A percentile compares a stretch with the other conserved stretches of the same genome.
These are phyloP conservation scores for Orchesella cincta DNA, from an alignment of 1,140 invertebrate species.

Conservation along the genomic window DNA sequence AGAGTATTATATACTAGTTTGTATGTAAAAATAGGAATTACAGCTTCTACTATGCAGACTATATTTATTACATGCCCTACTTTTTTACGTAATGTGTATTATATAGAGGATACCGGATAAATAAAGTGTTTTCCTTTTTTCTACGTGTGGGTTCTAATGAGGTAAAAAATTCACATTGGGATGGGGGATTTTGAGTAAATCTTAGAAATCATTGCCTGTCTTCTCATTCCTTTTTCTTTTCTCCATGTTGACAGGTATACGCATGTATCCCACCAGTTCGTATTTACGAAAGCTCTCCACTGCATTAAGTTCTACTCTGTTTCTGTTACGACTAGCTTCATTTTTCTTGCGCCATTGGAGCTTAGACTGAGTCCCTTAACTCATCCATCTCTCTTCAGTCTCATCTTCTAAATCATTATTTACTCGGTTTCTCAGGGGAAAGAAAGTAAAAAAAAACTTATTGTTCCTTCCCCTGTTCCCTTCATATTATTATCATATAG, in stretches of 20 bases:
- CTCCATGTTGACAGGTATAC: background rate
- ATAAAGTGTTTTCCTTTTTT: no score
- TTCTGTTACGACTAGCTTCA: background rate
- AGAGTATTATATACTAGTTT: no score
- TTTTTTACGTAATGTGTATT: no score
- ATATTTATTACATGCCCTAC: no score
- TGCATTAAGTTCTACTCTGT: background rate
- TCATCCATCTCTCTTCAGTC: slow-evolving; percentile 26
- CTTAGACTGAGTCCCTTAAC: background rate
- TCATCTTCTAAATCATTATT: background rate
- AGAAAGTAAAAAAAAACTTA: no score
- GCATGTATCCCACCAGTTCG: background rate
- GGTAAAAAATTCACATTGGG: background rate
- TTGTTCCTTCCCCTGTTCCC: no score
- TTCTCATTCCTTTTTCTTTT: background rate
- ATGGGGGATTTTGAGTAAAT: background rate
- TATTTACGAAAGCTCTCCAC: background rate
- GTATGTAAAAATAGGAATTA: no score
- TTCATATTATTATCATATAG: no score
- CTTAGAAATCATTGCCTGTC: background rate
- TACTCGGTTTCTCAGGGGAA: no score
- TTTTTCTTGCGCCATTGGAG: background rate
- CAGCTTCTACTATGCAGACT: no score
- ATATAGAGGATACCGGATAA: no score
- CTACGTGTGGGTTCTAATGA: no score